Conservation (phyloP, 2,888 invertebrate species). For the Brachynemurus nebulosus region DNA sequence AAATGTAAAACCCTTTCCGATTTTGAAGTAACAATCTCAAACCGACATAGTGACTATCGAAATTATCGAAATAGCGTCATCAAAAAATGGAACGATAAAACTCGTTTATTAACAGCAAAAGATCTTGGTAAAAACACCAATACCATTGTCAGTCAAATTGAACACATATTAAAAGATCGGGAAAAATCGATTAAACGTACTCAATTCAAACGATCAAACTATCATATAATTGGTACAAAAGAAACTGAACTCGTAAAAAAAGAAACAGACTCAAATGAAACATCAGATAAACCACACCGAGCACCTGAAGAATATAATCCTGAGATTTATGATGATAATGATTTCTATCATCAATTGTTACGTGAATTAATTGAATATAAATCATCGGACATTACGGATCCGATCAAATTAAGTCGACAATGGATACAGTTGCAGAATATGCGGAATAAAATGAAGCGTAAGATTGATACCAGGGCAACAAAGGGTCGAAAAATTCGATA, state of each 20-base stretch:
- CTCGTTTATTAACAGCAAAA: constrained; percentile 52
- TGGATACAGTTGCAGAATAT: constrained; percentile 87
- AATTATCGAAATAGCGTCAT: constrained; percentile 66
- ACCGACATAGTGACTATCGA: constrained; percentile 44
- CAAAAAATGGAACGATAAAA: constrained; percentile 93
- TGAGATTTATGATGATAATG: constrained; percentile 92
- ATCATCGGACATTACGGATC: constrained; percentile 68
- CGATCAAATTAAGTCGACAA: constrained; percentile 72
- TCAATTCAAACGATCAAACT: constrained; percentile 62
- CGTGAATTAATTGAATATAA: constrained; percentile 87
- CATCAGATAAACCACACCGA: constrained; percentile 16
- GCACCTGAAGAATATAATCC: constrained; percentile 44
- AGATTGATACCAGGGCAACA: constrained; percentile 85
- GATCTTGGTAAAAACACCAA: constrained; percentile 45
- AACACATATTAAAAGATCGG: constrained; percentile 67
- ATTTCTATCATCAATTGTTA: constrained; percentile 90
- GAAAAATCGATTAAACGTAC: constrained; percentile 63
- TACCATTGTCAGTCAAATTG: constrained; percentile 66
- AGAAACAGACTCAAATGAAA: constrained; percentile 18
- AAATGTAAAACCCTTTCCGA: constrained; percentile 43
- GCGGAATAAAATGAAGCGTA: constrained; percentile 81
- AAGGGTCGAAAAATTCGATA: constrained; percentile 87
- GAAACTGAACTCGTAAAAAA: constrained; percentile 10
- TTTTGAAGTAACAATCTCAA: constrained; percentile 41
- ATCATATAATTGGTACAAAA: constrained; percentile 46